phyloP scores from a whole-genome alignment of 2,797 vertebrate genomes.

The Aotus griseimembra region DNA sequence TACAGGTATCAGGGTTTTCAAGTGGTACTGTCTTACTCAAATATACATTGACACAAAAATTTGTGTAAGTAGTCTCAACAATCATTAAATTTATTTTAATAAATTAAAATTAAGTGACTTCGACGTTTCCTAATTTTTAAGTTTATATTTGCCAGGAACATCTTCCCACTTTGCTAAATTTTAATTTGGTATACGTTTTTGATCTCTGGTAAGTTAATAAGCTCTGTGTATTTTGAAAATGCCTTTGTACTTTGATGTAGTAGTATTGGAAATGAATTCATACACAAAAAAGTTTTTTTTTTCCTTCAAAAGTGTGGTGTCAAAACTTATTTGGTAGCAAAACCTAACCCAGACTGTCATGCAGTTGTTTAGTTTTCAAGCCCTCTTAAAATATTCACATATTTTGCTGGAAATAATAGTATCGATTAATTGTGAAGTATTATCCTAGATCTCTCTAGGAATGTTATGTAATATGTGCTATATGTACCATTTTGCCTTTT shows the following conservation, averaged over 20 bases:
- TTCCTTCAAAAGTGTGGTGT: not conserved
- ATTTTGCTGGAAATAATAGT: slow-evolving; percentile 12
- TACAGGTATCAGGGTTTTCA: not conserved
- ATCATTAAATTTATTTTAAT: slow-evolving; percentile 24
- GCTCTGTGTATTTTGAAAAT: not conserved
- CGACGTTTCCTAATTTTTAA: slow-evolving; percentile 16
- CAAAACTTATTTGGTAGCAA: slow-evolving; percentile 25
- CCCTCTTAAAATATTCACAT: not conserved
- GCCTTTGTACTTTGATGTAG: slow-evolving; percentile 17
- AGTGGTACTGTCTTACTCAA: not conserved
- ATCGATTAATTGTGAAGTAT: not conserved
- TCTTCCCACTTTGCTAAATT: slow-evolving; percentile 35
- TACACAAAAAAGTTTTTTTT: not conserved
- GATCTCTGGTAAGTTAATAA: not conserved
- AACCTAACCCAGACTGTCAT: slow-evolving; percentile 1
- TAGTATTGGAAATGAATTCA: slow-evolving; percentile 19
- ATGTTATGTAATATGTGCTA: not conserved
- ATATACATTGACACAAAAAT: not conserved
- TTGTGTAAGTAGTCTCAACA: slow-evolving; percentile 18
- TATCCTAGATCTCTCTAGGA: not conserved
- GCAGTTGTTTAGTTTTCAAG: slow-evolving; percentile 34
- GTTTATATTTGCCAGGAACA: not conserved
- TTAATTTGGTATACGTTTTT: slow-evolving; percentile 7
- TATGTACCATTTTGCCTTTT: slow-evolving; percentile 27
- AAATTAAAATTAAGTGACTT: slow-evolving; percentile 37